Evolutionary conservation across 2,888 invertebrate species (phyloP).

Genomic region (Drosophila stalkeri): DNA sequence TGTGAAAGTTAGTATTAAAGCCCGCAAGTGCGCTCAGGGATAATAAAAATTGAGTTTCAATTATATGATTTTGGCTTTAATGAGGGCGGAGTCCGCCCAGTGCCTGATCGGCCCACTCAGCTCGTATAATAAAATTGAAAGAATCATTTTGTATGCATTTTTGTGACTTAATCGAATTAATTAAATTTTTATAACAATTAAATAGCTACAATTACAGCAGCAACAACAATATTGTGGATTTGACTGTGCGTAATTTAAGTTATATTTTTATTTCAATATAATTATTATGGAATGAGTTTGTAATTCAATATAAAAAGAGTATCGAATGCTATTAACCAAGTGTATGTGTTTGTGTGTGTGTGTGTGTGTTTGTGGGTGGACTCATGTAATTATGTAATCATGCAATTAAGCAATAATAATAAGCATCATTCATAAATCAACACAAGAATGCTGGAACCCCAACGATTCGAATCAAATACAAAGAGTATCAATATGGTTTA

Average conservation of each 20-base stretch:
- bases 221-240: neutral
- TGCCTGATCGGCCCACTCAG: neutral
- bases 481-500: slow-evolving; percentile 55
- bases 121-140: neutral
- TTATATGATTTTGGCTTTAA: neutral
- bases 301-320: neutral
- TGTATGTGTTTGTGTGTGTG: neutral
- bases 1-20: slow-evolving; percentile 19
- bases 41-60: slow-evolving; percentile 19
- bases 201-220: slow-evolving; percentile 33
- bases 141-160: slow-evolving; percentile 11
- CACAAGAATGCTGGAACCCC: slow-evolving; percentile 42
- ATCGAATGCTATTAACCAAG: slow-evolving; percentile 28
- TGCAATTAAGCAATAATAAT: slow-evolving; percentile 81
- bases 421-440: slow-evolving; percentile 81
- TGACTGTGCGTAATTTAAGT: slow-evolving; percentile 26
- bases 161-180: slow-evolving; percentile 69
- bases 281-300: slow-evolving; percentile 23
- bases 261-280: slow-evolving; percentile 32
- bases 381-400: slow-evolving; percentile 66
- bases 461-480: slow-evolving; percentile 38
- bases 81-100: neutral
- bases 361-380: slow-evolving; percentile 13
- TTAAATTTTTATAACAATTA: slow-evolving; percentile 64
- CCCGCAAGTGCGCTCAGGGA: slow-evolving; percentile 2